A percentile compares a stretch with the other conserved stretches of the same genome.
phyloP scores from a whole-genome alignment of 2,113 vertebrate species.

The Petroica traversi region DNA sequence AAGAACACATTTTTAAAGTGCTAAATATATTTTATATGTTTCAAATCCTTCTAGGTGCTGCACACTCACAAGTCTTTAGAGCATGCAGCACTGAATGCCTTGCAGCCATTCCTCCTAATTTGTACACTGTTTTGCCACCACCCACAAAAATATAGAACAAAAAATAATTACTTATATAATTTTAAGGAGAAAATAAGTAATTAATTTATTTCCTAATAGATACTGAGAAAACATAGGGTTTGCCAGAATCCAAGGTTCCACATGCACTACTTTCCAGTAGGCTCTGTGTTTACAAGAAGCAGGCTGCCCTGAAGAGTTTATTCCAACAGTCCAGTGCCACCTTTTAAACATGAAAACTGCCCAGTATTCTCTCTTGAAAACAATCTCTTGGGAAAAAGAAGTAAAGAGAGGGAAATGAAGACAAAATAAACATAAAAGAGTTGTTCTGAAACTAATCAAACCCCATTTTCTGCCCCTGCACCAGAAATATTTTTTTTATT shows the following conservation, averaged over 20 bases:
- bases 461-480: not conserved
- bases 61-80: not conserved
- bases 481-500: conserved; percentile 43
- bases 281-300: not conserved
- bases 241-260: not conserved
- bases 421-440: conserved; percentile 39
- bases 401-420: not conserved
- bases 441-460: conserved; percentile 64
- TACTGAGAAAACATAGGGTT: not conserved
- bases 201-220: not conserved
- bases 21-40: not conserved
- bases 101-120: not conserved
- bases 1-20: not conserved
- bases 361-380: not conserved
- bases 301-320: not conserved
- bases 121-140: not conserved
- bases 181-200: not conserved
- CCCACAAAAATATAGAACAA: not conserved
- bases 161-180: not conserved
- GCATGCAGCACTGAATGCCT: not conserved
- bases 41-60: not conserved
- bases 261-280: not conserved
- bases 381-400: not conserved
- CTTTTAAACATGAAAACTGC: not conserved
- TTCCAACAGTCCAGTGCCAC: not conserved